Evolutionary conservation across 2,797 vertebrate genomes (phyloP).

Genomic region (Diplodus puntazzo): DNA sequence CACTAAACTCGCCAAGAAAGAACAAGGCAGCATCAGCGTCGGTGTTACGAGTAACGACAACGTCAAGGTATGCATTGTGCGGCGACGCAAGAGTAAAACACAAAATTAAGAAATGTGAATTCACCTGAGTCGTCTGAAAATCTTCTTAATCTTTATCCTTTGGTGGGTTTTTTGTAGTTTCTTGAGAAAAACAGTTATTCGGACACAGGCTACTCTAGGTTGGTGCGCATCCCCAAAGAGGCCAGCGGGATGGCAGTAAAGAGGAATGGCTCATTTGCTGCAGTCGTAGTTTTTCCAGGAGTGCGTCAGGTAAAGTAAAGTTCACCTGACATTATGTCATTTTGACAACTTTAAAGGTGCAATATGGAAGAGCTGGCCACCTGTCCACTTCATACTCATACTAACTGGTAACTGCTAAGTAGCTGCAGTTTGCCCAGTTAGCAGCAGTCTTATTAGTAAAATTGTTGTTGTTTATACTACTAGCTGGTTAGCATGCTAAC

Average conservation of each 20-base stretch:
- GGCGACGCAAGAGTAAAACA: background rate
- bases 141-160: background rate
- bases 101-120: background rate
- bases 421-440: no score
- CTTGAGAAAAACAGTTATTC: rapidly evolving
- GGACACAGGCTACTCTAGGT: rapidly evolving
- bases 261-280: slow-evolving; percentile 26
- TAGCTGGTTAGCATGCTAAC: no score
- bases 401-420: no score
- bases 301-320: slow-evolving; percentile 35
- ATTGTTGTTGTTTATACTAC: no score
- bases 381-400: no score
- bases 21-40: background rate
- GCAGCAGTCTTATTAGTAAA: no score
- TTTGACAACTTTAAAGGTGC: background rate
- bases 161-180: slow-evolving; percentile 20
- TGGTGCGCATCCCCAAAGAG: slow-evolving; percentile 43
- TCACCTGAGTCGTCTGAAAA: background rate
- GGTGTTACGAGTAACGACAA: background rate
- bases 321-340: background rate
- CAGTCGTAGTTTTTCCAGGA: slow-evolving; percentile 43
- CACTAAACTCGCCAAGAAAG: background rate
- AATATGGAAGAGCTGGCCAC: no score
- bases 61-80: slow-evolving; percentile 32
- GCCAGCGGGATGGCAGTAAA: slow-evolving; percentile 22